Evolutionary conservation across 30 jellyfish, hydroid and myxozoan genomes (phyloP), one percentile per base, ranked within the genome.

Genomic region (Pseudorhiza aurosa): DNA sequence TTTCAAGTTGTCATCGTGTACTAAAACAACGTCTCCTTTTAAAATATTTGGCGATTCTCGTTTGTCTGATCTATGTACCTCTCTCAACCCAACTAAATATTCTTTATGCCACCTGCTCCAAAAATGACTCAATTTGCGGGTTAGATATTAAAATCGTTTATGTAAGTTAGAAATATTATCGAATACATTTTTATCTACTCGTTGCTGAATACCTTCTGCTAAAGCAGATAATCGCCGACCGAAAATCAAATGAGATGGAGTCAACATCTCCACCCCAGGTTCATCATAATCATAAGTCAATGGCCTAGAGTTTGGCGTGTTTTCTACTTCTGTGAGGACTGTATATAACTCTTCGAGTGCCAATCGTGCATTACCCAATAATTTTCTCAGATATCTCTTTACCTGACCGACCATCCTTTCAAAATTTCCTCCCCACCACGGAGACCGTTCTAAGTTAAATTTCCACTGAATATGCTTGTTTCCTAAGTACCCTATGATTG

Each of bases 81-180:
- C 89, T 22, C 82, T 50, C n/a, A 82, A 40, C 26, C 68, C 85
- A 8, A 42, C 57, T 15, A 80, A 53, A 65, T 80, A 80, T 53
- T 80, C 92, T 3, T 24, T 32, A n/a, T 28, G 64, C 92, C 92
- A 80, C 42, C 84, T 65, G 1, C 29, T 36, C 77, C 85, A 68
- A 36, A 53, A 65, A 51, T 65, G 78, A 9, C 44, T 19, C 24
- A 80, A 53, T 27, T 77, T 77, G 14, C 45, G 45, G 29, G 81
- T 42, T 29, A 60, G 43, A 45, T 75, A 75, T 1, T 4, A 0
- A 26, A 57, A 75, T 40, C 88, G 40, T 27, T 39, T 59, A 29
- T 56, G 22, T 8, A 35, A 37, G 64, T 14, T 35, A 26, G n/a
- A 1, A 57, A 27, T 42, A 25, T 75, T 58, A 21, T 56, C 68